Evolutionary conservation across 2,797 vertebrate species (phyloP), one percentile per base, ranked within the genome.

Genomic region (Sardinella longiceps): DNA sequence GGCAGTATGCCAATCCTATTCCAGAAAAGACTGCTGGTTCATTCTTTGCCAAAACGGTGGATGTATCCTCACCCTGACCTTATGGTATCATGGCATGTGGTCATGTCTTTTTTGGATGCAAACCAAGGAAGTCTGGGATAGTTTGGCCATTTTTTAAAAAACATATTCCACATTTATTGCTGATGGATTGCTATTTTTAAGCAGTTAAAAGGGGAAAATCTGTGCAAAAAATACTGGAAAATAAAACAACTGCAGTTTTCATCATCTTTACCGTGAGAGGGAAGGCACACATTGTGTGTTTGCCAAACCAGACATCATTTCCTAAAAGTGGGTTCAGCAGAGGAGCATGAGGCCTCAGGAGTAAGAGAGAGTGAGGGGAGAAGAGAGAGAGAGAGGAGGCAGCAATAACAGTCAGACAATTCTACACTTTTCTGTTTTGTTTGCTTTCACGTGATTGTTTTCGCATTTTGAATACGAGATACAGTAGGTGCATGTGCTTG

Each of bases 131-230:
- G 70, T 77, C 70, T 77, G 70, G 70, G 70, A 77, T 43, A 43
- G 70, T 77, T 77, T 77, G 70, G 33, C 18, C 70, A 74, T 74
- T 74, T 74, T 37, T 37, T 82, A 51, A 87, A 86, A 3, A 48
- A 83, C 70, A 30, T 82, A 81, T 86, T 87, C 88, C 80, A 87
- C 85, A 86, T 89, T 90, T 81, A 87, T 74, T 77, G 70, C 70
- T 77, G 70, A 43, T 43, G 70, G 70, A 77, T 77, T 39, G 70
- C 70, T 77, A 77, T 77, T 77, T 77, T 77, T 77, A 43, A 77
- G 70, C 70, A 77, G 70, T 77, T 77, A 77, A 77, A 77, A 77
- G 9, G 18, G 18, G 18, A 77, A 77, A 77, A 77, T 77, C 70
- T 20, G 0, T 20, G 15, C 9, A 23, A 33, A 25, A 80, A 45